Evolutionary conservation across 2,797 vertebrate genomes (phyloP).

Genomic region (Arctocebus calabarensis): DNA sequence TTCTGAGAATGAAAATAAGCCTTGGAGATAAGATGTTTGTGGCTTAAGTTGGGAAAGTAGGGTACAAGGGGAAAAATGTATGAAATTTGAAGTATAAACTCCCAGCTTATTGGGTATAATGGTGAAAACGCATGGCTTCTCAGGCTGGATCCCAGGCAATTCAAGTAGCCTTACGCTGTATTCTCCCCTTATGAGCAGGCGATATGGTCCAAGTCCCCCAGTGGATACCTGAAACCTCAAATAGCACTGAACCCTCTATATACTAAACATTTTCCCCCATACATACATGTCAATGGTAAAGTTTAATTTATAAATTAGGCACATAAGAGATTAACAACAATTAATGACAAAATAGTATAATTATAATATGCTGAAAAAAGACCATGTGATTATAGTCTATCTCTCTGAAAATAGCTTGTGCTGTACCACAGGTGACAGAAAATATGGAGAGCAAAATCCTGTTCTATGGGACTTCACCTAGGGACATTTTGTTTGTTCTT

Average conservation of each 20-base stretch:
- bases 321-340: not conserved
- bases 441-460: not conserved
- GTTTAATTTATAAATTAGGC: not conserved
- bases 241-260: not conserved
- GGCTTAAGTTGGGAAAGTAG: not conserved
- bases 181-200: not conserved
- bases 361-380: not conserved
- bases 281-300: not conserved
- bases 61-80: not conserved
- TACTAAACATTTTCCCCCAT: not conserved
- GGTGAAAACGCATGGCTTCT: constrained; percentile 21
- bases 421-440: not conserved
- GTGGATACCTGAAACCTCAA: not conserved
- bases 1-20: constrained; percentile 27
- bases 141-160: not conserved
- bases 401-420: not conserved
- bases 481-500: constrained; percentile 44
- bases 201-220: not conserved
- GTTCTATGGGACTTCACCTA: not conserved
- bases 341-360: not conserved
- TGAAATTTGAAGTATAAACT: not conserved
- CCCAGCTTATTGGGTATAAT: not conserved
- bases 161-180: not conserved
- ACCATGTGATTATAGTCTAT: not conserved
- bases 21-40: constrained; percentile 20